Evolutionary conservation across 2,888 invertebrate species (phyloP).

Genomic region (Melitaea athalia): DNA sequence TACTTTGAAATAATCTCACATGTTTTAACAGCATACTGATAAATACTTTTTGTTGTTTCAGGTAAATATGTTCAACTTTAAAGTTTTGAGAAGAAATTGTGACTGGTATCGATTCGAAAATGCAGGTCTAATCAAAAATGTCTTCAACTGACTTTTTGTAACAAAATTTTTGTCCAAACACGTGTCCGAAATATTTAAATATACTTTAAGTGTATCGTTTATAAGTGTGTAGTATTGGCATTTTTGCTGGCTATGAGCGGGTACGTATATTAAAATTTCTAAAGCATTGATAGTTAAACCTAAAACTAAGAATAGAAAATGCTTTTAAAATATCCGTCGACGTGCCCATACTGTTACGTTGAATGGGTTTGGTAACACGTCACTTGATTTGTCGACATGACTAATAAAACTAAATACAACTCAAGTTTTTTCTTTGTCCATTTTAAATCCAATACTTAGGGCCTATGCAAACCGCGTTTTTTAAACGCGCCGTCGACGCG

Average conservation of each 20-base stretch:
- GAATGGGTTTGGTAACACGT: constrained; percentile 44
- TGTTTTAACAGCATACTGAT: not conserved
- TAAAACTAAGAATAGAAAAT: constrained; percentile 3
- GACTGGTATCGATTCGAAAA: not conserved
- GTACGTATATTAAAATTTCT: no score
- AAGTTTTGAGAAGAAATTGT: not conserved
- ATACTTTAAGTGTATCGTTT: no score
- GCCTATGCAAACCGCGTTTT: no score
- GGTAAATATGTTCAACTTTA: constrained; percentile 8
- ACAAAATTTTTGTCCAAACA: no score
- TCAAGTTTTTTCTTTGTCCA: constrained; percentile 58
- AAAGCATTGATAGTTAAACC: no score
- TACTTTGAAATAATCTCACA: not conserved
- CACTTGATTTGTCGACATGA: constrained; percentile 50
- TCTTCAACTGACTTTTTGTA: no score
- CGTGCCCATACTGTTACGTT: constrained; percentile 9
- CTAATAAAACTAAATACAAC: constrained; percentile 49
- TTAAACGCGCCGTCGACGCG: no score
- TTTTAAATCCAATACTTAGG: constrained; percentile 64
- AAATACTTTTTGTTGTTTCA: constrained; percentile 14
- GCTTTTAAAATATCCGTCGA: not conserved
- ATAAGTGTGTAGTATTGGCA: no score
- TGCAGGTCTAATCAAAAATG: no score
- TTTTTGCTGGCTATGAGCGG: no score
- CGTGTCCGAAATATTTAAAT: no score